Evolutionary conservation across 2,797 vertebrate species (phyloP), one percentile per base, ranked within the genome.

Genomic region (Ptychobarbus kaznakovi): DNA sequence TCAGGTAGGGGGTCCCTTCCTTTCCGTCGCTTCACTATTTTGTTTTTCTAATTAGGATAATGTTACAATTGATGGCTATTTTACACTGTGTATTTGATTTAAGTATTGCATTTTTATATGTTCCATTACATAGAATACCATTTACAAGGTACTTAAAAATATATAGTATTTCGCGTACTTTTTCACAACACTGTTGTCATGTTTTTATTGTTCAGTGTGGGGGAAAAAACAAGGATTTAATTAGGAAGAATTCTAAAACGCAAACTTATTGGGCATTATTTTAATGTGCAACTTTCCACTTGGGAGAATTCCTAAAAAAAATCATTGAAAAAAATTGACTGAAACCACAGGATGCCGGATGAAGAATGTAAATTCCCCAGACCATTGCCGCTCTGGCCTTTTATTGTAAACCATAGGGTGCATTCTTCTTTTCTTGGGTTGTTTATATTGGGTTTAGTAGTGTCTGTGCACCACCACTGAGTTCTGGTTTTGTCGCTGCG

Each of bases 1-100:
- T 83, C 97, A 99, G 98, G 98, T 99, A 98, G 94, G 95, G 92
- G 93, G 92, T 94, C 92, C 92, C 77, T 90, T 91, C 89, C 91
- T 89, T 92, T 94, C 88, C 86, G 75, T 46, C 61, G 89, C 83
- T 58, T 49, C 72, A 70, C 89, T 81, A 35, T 87, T 88, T 81
- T 51, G 61, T 35, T 82, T 81, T 70, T 44, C 32, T 76, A 38
- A 20, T 38, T 16, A 40, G 81, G 13, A n/a, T 69, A 44, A 58
- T 74, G 79, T 72, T n/a, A 28, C 6, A 28, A 16, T 22, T 70
- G 7, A 44, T 22, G 6, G 35, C 51, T 65, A 32, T 12, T 35
- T 66, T 77, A 32, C 22, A 10, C 5, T 73, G 38, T 63, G 42
- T 35, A 42, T 73, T 65, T 46, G 63, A 25, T 42, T 12, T 58